phyloP scores from a whole-genome alignment of 2,113 vertebrate species.

The Clarias gariepinus region DNA sequence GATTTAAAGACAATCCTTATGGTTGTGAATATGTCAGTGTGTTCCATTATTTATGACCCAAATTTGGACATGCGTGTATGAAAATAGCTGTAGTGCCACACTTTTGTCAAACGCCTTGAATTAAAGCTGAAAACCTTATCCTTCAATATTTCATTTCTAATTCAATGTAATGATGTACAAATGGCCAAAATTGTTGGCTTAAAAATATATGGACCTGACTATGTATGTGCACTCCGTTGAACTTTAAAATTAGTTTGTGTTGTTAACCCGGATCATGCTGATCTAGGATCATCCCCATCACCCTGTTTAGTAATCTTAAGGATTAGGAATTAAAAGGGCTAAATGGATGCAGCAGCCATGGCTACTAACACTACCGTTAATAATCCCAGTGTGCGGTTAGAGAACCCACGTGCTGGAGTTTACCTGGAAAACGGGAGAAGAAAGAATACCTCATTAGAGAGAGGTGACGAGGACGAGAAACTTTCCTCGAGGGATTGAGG shows the following conservation, averaged over 20 bases:
- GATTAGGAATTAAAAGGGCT: not conserved
- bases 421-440: conserved; percentile 83
- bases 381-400: conserved; percentile 60
- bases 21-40: too few relatives aligned
- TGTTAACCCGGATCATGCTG: conserved; percentile 10
- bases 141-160: too few relatives aligned
- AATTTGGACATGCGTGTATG: too few relatives aligned
- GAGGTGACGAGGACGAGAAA: conserved; percentile 69
- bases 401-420: conserved; percentile 72
- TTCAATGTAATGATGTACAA: too few relatives aligned
- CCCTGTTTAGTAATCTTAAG: not conserved
- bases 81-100: too few relatives aligned
- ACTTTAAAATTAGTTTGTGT: not conserved
- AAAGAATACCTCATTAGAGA: conserved; percentile 79
- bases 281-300: not conserved
- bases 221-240: not conserved
- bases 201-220: too few relatives aligned
- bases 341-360: not conserved
- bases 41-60: too few relatives aligned
- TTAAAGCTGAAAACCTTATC: too few relatives aligned
- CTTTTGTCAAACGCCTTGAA: too few relatives aligned
- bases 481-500: conserved; percentile 55
- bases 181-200: too few relatives aligned
- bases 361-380: conserved; percentile 24
- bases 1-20: too few relatives aligned